Evolutionary conservation across 2,888 invertebrate species (phyloP).

Genomic region (Macrosiphum euphorbiae): DNA sequence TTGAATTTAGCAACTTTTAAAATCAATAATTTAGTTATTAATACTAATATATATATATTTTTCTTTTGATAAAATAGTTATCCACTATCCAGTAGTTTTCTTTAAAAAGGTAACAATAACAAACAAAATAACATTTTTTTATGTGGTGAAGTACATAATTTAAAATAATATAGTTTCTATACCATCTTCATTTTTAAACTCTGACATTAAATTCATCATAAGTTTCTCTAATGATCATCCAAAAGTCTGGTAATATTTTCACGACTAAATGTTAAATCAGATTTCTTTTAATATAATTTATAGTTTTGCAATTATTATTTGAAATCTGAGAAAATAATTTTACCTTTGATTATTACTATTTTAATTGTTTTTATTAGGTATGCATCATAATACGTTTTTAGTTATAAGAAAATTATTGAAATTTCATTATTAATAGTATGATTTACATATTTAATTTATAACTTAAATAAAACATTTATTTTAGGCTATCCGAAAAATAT

Average conservation of each 20-base stretch:
- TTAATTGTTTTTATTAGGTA: background rate
- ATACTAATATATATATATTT: background rate
- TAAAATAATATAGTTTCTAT: background rate
- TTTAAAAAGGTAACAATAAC: background rate
- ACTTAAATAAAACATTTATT: constrained; percentile 4
- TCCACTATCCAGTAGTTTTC: background rate
- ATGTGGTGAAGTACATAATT: background rate
- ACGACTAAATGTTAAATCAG: background rate
- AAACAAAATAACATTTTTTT: background rate
- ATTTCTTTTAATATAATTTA: background rate
- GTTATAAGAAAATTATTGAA: background rate
- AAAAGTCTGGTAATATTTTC: background rate
- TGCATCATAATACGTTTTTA: background rate
- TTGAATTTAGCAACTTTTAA: background rate
- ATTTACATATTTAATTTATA: background rate
- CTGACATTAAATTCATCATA: background rate
- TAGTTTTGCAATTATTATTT: background rate
- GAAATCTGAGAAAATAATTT: background rate
- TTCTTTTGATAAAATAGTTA: background rate
- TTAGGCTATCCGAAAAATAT: constrained; percentile 53
- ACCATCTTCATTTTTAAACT: background rate
- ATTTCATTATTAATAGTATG: background rate
- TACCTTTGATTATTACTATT: background rate
- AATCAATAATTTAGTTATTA: background rate
- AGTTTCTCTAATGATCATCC: background rate